phyloP scores from a whole-genome alignment of 2,797 vertebrate species.

The Champsocephalus esox region DNA sequence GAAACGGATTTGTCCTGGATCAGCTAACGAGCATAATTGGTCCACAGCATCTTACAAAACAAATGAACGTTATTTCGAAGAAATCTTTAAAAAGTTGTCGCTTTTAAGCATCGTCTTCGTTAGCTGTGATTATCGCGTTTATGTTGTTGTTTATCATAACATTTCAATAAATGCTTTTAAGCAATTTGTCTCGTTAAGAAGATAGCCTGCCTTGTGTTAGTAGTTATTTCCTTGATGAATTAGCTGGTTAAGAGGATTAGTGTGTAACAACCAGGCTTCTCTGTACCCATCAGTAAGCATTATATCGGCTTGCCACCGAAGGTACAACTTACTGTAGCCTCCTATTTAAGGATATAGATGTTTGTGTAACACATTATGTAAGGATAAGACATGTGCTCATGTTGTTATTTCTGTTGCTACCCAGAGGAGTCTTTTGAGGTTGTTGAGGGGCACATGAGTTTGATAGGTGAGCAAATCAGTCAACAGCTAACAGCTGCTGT shows the following conservation, averaged over 20 bases:
- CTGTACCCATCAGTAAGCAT: background rate
- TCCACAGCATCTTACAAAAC: background rate
- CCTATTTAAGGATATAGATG: constrained; percentile 15
- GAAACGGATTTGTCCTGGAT: constrained; percentile 72
- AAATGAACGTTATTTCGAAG: fast-evolving
- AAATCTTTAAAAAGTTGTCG: background rate
- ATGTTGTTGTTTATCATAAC: background rate
- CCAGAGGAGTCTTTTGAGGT: constrained; percentile 20
- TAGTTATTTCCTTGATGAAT: constrained; percentile 53
- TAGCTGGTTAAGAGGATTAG: constrained; percentile 44
- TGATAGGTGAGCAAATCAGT: constrained; percentile 35
- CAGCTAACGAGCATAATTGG: constrained; percentile 63
- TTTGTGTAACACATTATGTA: constrained; percentile 72
- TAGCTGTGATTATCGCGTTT: background rate
- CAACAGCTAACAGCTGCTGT: constrained; percentile 53
- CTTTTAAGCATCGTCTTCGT: background rate
- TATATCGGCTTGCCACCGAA: background rate
- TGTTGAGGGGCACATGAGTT: constrained; percentile 41
- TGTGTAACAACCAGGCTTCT: constrained; percentile 2
- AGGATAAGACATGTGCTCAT: constrained; percentile 67
- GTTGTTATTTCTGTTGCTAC: constrained; percentile 73
- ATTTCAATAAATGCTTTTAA: background rate
- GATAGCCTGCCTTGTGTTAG: constrained; percentile 15
- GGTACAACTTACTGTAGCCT: constrained; percentile 10
- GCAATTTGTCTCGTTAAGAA: constrained; percentile 37